phyloP scores from a whole-genome alignment of 1,140 invertebrate genomes.

The Riptortus pedestris region DNA sequence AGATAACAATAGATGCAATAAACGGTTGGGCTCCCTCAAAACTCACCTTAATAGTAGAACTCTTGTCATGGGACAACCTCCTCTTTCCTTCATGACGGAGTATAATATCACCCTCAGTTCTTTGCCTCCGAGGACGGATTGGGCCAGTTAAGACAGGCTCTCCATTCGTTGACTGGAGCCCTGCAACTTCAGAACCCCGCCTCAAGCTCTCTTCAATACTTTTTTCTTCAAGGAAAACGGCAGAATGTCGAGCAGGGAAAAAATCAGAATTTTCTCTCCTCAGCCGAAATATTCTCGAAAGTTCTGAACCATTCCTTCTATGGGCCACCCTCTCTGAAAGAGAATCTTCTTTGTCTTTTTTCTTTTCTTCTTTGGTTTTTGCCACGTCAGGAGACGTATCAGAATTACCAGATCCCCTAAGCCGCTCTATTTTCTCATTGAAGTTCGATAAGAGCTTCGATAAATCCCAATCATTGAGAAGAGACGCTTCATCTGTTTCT shows the following conservation, averaged over 20 bases:
- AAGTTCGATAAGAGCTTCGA: slow-evolving; percentile 64
- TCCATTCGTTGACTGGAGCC: slow-evolving; percentile 34
- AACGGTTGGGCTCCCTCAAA: neutral
- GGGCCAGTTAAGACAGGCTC: slow-evolving; percentile 56
- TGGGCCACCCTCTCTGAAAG: slow-evolving; percentile 20
- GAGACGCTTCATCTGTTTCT: slow-evolving; percentile 56
- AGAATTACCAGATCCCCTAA: slow-evolving; percentile 31
- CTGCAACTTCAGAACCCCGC: slow-evolving; percentile 30
- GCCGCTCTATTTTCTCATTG: slow-evolving; percentile 40
- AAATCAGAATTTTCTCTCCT: slow-evolving; percentile 70
- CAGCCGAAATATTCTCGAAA: slow-evolving; percentile 46
- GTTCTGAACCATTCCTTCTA: slow-evolving; percentile 32
- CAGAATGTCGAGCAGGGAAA: slow-evolving; percentile 64
- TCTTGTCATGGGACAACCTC: slow-evolving; percentile 25
- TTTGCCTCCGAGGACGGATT: slow-evolving; percentile 61
- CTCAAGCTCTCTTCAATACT: slow-evolving; percentile 25
- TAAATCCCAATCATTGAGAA: slow-evolving; percentile 73
- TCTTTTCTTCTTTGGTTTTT: slow-evolving; percentile 23
- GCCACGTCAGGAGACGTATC: slow-evolving; percentile 25
- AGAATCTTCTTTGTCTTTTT: slow-evolving; percentile 26
- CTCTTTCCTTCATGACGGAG: slow-evolving; percentile 34
- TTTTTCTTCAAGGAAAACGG: slow-evolving; percentile 48
- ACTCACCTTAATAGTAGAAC: slow-evolving; percentile 4
- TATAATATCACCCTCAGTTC: slow-evolving; percentile 75
- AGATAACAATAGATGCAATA: slow-evolving; percentile 14